Conservation (phyloP, 2,888 invertebrate species). For the Cartodere bifasciata region DNA sequence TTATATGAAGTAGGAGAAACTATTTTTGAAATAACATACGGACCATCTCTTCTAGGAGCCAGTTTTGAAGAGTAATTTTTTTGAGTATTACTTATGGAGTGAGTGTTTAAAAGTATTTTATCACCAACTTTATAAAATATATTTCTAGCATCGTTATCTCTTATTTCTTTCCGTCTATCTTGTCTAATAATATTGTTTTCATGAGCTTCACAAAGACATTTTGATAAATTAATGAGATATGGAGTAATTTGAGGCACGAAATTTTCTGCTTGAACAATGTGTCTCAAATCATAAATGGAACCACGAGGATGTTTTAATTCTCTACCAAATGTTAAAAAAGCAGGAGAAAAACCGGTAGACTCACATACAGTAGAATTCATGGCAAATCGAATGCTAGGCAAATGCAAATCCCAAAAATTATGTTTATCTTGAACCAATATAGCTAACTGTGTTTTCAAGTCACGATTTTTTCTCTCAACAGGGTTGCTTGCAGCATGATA, state of each 20-base stretch:
- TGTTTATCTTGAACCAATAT: slow-evolving; percentile 14
- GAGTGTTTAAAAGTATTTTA: no score
- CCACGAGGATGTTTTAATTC: slow-evolving; percentile 25
- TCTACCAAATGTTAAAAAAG: slow-evolving; percentile 13
- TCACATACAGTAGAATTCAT: slow-evolving; percentile 5
- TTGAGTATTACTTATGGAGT: no score
- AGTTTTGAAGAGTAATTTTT: no score
- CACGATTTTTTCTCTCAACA: slow-evolving; percentile 20
- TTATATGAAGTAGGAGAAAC: no score
- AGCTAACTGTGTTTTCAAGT: slow-evolving; percentile 23
- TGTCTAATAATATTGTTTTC: no score
- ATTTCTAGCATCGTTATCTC: no score
- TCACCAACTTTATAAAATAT: no score
- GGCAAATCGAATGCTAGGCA: slow-evolving; percentile 6
- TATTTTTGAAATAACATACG: no score
- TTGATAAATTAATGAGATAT: no score
- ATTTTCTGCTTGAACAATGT: slow-evolving; percentile 21
- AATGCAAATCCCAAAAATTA: slow-evolving; percentile 1
- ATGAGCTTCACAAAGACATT: no score
- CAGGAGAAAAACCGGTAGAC: slow-evolving; percentile 3
- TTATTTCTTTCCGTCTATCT: no score
- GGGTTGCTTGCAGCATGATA: slow-evolving; percentile 18
- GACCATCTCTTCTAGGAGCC: no score
- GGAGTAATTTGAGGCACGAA: slow-evolving; percentile 23
- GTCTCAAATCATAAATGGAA: slow-evolving; percentile 18